phyloP scores from a whole-genome alignment of 2,888 invertebrate species.

The Cerceris ruficornis region DNA sequence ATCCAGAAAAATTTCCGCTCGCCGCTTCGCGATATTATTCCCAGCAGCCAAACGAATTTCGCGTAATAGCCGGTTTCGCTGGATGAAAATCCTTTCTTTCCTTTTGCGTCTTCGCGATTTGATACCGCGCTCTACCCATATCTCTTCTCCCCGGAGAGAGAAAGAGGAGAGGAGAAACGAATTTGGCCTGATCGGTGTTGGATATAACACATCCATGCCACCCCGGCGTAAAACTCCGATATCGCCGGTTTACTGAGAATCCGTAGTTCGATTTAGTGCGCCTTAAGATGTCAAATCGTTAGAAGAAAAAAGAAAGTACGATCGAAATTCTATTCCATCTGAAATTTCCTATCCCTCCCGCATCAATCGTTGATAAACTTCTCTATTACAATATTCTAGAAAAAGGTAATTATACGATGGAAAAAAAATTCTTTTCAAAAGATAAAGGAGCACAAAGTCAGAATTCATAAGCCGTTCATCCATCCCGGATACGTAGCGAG shows the following conservation, averaged over 20 bases:
- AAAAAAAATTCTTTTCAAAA: no score
- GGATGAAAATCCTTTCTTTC: slow-evolving; percentile 39
- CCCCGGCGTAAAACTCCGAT: slow-evolving; percentile 6
- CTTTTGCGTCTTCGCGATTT: slow-evolving; percentile 28
- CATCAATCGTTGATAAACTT: no score
- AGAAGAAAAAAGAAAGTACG: neutral
- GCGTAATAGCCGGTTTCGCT: slow-evolving; percentile 32
- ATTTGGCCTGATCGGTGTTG: slow-evolving; percentile 26
- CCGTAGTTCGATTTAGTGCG: slow-evolving; percentile 41
- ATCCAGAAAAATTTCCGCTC: slow-evolving; percentile 1
- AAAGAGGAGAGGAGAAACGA: slow-evolving; percentile 26
- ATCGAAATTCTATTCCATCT: neutral
- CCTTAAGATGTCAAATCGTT: slow-evolving; percentile 46
- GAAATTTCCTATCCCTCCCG: no score
- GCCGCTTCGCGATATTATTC: slow-evolving; percentile 27
- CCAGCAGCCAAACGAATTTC: slow-evolving; percentile 35
- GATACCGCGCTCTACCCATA: slow-evolving; percentile 36
- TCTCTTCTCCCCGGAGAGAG: slow-evolving; percentile 25
- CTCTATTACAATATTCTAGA: no score
- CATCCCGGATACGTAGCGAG: no score
- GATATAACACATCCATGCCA: slow-evolving; percentile 25
- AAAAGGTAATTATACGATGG: no score
- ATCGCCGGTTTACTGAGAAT: slow-evolving; percentile 12
- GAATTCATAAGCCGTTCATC: no score
- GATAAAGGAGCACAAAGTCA: no score